Base-by-base conservation (phyloP, 2,797 vertebrate genomes). In the Hapalemur alaotrensis region DNA sequence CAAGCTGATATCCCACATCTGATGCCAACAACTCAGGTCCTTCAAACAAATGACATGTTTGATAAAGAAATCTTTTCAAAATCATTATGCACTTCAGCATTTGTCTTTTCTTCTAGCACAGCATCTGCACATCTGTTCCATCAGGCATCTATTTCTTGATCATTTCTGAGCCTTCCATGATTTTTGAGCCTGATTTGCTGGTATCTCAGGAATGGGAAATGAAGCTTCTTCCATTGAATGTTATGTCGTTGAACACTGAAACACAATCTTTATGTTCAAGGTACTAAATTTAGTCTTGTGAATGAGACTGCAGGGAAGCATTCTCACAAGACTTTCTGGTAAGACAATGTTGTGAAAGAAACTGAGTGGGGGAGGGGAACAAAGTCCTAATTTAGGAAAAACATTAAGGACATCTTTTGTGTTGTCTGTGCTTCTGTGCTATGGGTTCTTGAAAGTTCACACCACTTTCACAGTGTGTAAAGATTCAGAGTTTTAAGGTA, bases 21-120 rank as follows among this genome's bases (percentile, higher is more conserved):
- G 97, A 98, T 98, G 97, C 98, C 98, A 98, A 96, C 98, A 97
- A 97, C 95, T 59, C 98, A 97, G 97, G 98, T 98, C 96, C 98
- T 98, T 98, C 98, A 98, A 98, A 98, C 98, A 98, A 98, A 98
- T 98, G 98, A 98, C 98, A 98, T 97, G 98, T 98, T 98, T 98
- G 98, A 98, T 98, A 98, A 98, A 98, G 97, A 98, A 98, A 98
- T 98, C 98, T 98, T 98, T 98, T 98, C 97, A 95, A 97, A 98
- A 96, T 98, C 98, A 98, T 98, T 98, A 98, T 98, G 97, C 97
- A 97, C 96, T 98, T 97, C 93, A 98, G 97, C 98, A 97, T 98
- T 98, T 98, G 96, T 98, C 98, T 98, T 98, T 98, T 97, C 95
- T 98, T 98, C 98, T 97, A 97, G 96, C 96, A 94, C 87, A 98